Conservation (phyloP, 2,888 invertebrate genomes). For the Cerceris rybyensis region DNA sequence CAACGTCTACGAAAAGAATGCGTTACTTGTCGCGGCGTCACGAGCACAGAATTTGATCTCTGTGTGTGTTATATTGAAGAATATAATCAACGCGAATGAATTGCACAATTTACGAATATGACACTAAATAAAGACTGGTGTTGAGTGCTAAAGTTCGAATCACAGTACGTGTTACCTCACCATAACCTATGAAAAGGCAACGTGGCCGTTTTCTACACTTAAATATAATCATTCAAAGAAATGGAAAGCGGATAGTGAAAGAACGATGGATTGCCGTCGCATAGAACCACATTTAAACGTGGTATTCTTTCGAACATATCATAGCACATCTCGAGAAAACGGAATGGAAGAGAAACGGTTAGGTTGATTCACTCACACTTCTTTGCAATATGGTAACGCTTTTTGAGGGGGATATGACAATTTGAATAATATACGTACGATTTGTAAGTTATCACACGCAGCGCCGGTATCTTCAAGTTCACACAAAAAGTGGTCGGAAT, state of each 20-base stretch:
- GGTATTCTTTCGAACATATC: no score
- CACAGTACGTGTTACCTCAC: neutral
- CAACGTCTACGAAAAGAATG: neutral
- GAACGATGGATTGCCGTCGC: neutral
- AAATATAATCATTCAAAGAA: neutral
- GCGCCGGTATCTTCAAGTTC: conserved; percentile 72
- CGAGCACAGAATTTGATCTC: neutral
- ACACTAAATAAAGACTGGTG: neutral
- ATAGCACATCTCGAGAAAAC: neutral
- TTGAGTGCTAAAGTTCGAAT: neutral
- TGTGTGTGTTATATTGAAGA: no score
- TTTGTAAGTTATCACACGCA: conserved; percentile 53
- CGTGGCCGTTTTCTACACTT: neutral
- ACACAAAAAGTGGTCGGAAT: conserved; percentile 70
- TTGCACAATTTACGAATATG: neutral
- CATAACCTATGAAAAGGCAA: neutral
- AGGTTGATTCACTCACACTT: neutral
- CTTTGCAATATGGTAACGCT: conserved; percentile 17
- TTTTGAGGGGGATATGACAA: neutral
- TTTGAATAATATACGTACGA: conserved; percentile 60
- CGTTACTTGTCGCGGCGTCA: neutral
- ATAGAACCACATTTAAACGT: neutral
- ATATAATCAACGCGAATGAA: neutral
- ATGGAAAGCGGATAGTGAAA: neutral
- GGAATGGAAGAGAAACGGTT: neutral